phyloP scores from a whole-genome alignment of 2,113 vertebrate species.

The Corvus hawaiiensis region DNA sequence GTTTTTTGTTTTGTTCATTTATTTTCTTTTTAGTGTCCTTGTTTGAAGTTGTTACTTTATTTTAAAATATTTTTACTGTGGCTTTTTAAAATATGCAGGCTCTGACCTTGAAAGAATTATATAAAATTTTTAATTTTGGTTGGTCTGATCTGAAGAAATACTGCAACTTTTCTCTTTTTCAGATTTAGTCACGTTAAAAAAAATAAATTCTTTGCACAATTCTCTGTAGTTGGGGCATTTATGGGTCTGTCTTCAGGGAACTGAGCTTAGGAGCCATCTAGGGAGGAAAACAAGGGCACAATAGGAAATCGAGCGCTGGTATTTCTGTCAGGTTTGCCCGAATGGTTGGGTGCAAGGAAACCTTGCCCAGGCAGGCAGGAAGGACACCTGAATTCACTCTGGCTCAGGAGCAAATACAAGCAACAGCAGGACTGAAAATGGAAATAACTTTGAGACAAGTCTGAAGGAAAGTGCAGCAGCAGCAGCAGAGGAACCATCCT shows the following conservation, averaged over 20 bases:
- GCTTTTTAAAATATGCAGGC: neutral
- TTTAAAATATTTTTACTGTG: neutral
- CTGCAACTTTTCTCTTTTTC: neutral
- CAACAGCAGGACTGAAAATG: neutral
- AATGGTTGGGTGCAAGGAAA: neutral
- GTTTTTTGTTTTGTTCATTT: neutral
- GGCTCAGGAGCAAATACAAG: neutral
- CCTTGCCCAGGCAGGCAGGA: neutral
- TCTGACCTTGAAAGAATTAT: neutral
- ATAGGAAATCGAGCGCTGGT: neutral
- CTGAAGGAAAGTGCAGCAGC: neutral
- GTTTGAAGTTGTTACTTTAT: neutral
- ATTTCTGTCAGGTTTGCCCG: neutral
- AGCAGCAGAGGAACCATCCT: neutral
- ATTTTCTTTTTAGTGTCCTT: neutral
- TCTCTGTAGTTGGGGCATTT: neutral
- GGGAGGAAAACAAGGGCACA: neutral
- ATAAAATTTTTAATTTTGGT: neutral
- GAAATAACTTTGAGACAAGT: neutral
- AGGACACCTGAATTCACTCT: neutral
- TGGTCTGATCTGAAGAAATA: neutral
- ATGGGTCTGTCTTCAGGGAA: neutral
- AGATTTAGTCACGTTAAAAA: neutral
- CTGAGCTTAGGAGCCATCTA: neutral
- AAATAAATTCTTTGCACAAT: neutral